phyloP scores from a whole-genome alignment of 1,140 invertebrate species.

The Aleiodes sp. region DNA sequence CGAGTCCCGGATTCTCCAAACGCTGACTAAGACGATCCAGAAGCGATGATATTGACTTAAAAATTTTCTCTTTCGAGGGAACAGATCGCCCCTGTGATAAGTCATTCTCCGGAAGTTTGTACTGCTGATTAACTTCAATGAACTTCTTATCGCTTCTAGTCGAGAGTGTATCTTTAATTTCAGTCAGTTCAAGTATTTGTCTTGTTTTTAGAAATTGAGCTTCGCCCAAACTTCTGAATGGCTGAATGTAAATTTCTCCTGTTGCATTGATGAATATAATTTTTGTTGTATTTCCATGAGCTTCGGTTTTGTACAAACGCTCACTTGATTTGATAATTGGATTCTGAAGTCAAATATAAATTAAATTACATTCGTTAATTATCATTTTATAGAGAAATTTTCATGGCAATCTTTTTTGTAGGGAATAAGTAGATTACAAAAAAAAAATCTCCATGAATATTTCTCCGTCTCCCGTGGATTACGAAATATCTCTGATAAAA shows the following conservation, averaged over 20 bases:
- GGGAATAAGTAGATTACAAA: neutral
- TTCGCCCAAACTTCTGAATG: conserved; percentile 61
- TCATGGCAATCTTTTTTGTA: too few species aligned
- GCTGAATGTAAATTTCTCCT: conserved; percentile 60
- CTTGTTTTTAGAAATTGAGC: conserved; percentile 57
- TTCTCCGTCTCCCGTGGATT: too few species aligned
- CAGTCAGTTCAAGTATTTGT: conserved; percentile 30
- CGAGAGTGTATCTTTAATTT: conserved; percentile 26
- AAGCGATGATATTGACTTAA: conserved; percentile 51
- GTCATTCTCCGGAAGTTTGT: conserved; percentile 58
- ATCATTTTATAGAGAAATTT: too few species aligned
- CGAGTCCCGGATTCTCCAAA: conserved; percentile 62
- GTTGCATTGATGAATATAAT: conserved; percentile 57
- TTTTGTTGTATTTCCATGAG: conserved; percentile 38
- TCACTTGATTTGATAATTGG: conserved; percentile 60
- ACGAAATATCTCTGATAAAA: too few species aligned
- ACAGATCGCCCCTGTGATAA: conserved; percentile 57
- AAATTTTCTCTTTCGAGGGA: conserved; percentile 51
- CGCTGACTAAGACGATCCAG: conserved; percentile 59
- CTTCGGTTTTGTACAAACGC: conserved; percentile 52
- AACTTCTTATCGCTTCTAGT: conserved; percentile 40
- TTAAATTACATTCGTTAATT: conserved; percentile 12
- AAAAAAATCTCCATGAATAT: too few species aligned
- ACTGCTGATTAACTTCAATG: conserved; percentile 41
- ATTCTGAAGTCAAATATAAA: conserved; percentile 44